These are phyloP conservation scores for Psittacula derbiana DNA, from an alignment of 2,797 vertebrate genomes.

Conservation along the genomic window DNA sequence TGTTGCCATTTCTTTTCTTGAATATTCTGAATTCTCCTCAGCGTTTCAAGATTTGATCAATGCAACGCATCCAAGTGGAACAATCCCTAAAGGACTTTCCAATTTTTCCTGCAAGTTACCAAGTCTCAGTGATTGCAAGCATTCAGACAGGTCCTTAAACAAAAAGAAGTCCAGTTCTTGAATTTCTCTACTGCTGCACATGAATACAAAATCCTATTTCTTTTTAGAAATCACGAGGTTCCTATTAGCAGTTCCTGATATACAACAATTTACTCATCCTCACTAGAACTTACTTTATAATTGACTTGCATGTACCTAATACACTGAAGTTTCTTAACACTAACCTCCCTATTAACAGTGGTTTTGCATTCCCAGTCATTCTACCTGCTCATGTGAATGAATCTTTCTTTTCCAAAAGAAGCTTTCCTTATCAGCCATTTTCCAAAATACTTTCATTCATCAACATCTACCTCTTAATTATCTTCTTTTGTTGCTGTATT, in stretches of 20 bases:
- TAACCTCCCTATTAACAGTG: neutral
- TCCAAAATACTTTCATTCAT: neutral
- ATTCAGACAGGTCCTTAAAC: neutral
- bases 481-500: neutral
- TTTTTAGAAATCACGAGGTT: neutral
- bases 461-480: neutral
- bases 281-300: neutral
- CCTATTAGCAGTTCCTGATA: neutral
- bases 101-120: neutral
- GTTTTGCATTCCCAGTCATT: neutral
- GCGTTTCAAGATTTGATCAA: neutral
- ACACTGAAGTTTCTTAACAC: neutral
- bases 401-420: neutral
- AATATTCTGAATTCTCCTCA: neutral
- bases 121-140: neutral
- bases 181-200: neutral
- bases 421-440: neutral
- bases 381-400: neutral
- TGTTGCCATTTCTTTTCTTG: neutral
- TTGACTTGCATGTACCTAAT: neutral
- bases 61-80: neutral
- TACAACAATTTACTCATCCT: neutral
- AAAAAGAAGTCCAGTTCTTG: neutral
- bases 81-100: neutral
- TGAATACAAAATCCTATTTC: neutral